Base-by-base conservation (phyloP, 37 sponge, comb jelly and placozoan genomes). In the Cladorhizidae sp. region DNA sequence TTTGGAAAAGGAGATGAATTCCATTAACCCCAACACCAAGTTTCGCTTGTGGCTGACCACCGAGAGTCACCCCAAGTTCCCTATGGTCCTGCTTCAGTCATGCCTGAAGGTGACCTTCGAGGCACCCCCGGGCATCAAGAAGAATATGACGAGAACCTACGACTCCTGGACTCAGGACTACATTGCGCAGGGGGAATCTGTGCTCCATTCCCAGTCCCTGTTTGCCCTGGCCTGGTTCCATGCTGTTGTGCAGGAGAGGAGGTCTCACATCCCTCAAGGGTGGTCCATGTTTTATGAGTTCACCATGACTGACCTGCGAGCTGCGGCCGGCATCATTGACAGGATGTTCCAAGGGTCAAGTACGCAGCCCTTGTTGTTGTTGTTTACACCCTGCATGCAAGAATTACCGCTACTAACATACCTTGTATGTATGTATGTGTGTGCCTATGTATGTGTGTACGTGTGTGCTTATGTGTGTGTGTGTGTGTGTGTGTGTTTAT, bases 201-300 rank as follows among this genome's bases (percentile, higher is more conserved):
- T 87, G 0, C 38, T 75, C 12, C 63, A 95, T 38, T 65, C 95
- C 57, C 97, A 96, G 58, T 85, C 97, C 0, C 84, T 94, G 22
- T 98, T 98, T 78, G 82, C 88, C 37, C 84, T 96, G 70, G 93
- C 99, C 3, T 98, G 99, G 99, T 92, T 98, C 77, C 99, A 98
- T 85, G 99, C 95, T 35, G 84, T 98, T 33, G 87, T 98, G 38
- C 99, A 98, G 75, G 99, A 98, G 85, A 81, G 99, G 54, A 78
- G 99, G 32, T 85, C 71, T 31, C 91, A 82, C 75, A 94, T 98
- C 12, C 99, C 99, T 15, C 92, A 94, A 63, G 99, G 99, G 21
- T 98, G 99, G 99, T 90, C 97, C 63, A 91, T 96, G 83, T 94
- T 94, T 55, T 96, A 98, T 74, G 99, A 96, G 72, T 98, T 98